Evolutionary conservation across 2,888 invertebrate genomes (phyloP).

Genomic region (Orchesella flavescens): DNA sequence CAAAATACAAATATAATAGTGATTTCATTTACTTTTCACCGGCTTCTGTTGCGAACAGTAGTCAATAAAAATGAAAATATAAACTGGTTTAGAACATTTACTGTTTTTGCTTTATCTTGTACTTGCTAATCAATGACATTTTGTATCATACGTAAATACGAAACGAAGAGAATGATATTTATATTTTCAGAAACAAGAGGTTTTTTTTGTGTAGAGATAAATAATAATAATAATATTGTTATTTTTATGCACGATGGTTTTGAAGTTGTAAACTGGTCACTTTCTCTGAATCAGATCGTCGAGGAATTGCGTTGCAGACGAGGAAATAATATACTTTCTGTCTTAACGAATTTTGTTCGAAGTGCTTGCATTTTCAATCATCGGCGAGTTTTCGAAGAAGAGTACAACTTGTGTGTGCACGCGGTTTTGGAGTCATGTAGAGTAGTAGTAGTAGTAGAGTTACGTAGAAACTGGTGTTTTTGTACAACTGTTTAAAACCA

Average conservation of each 20-base stretch:
- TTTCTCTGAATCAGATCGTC: constrained; percentile 66
- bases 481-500: constrained; percentile 71
- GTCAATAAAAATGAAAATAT: constrained; percentile 65
- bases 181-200: not conserved
- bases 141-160: constrained; percentile 8
- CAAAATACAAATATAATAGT: constrained; percentile 66
- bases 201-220: constrained; percentile 21
- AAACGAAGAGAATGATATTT: constrained; percentile 41
- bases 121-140: constrained; percentile 14
- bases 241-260: constrained; percentile 33
- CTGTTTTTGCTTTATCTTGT: not conserved
- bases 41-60: constrained; percentile 63
- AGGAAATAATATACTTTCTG: constrained; percentile 42
- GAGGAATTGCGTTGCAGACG: constrained; percentile 37
- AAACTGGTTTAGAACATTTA: constrained; percentile 27
- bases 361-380: constrained; percentile 46
- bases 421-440: constrained; percentile 61
- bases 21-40: constrained; percentile 63
- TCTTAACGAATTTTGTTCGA: constrained; percentile 35
- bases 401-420: constrained; percentile 61
- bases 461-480: constrained; percentile 67
- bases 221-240: constrained; percentile 39
- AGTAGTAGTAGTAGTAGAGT: constrained; percentile 57
- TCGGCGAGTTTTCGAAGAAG: constrained; percentile 52
- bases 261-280: constrained; percentile 58